phyloP scores from a whole-genome alignment of 2,888 invertebrate genomes.

The Dinocampus coccinellae region DNA sequence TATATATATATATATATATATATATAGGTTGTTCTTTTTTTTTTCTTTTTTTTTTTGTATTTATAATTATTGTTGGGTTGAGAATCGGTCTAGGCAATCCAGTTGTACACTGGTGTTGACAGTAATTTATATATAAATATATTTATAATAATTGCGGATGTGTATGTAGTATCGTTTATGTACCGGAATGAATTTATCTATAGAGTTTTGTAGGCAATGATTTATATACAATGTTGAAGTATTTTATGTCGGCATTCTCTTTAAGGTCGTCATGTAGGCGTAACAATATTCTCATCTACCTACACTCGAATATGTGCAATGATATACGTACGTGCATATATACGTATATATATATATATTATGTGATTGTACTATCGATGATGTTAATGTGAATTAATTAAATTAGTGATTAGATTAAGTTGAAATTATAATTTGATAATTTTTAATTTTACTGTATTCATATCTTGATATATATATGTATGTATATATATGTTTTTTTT shows the following conservation, averaged over 20 bases:
- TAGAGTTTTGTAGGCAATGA: not conserved
- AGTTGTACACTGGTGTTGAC: not conserved
- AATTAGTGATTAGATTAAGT: not conserved
- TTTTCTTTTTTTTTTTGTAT: not conserved
- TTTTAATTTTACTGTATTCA: not conserved
- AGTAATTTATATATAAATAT: not conserved
- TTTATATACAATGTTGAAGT: not conserved
- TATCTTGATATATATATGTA: not conserved
- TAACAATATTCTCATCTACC: conserved; percentile 2
- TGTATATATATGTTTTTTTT: too few species aligned
- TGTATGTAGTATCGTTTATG: not conserved
- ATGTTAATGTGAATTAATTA: not conserved
- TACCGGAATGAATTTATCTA: conserved; percentile 14
- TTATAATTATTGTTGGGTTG: not conserved
- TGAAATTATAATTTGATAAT: not conserved
- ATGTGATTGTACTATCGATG: not conserved
- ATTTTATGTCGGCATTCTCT: conserved; percentile 10
- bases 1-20: too few species aligned
- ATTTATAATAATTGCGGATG: not conserved
- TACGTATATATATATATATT: too few species aligned
- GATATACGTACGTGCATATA: not conserved
- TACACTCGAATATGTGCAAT: conserved; percentile 15
- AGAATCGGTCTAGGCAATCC: conserved; percentile 11
- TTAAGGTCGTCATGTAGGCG: conserved; percentile 32
- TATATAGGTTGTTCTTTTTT: too few species aligned